Evolutionary conservation across 1,140 invertebrate genomes (phyloP).

Genomic region (Condylostylus longicornis): DNA sequence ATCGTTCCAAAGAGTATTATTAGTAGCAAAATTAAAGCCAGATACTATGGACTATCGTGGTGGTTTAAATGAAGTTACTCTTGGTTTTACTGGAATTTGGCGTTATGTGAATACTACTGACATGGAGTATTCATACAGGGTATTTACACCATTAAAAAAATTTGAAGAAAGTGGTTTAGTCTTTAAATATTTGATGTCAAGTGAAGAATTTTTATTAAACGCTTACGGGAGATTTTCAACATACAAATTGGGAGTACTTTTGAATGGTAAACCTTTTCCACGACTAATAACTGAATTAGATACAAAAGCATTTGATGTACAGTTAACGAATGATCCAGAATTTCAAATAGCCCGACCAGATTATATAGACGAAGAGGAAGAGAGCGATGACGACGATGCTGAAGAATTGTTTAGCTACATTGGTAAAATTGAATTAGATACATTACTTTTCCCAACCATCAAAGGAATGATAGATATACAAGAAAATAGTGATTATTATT

Average conservation of each 20-base stretch:
- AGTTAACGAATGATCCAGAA: conserved; percentile 22
- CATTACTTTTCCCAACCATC: conserved; percentile 47
- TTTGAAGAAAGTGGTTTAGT: conserved; percentile 59
- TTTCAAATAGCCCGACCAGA: conserved; percentile 14
- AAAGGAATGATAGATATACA: conserved; percentile 40
- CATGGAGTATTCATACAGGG: conserved; percentile 59
- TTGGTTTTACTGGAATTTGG: conserved; percentile 62
- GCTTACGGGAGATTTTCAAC: conserved; percentile 48
- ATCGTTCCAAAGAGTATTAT: conserved; percentile 42
- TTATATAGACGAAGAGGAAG: conserved; percentile 15
- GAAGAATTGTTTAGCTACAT: conserved; percentile 39
- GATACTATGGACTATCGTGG: conserved; percentile 47
- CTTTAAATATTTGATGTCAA: conserved; percentile 43
- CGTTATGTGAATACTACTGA: conserved; percentile 48
- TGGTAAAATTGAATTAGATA: conserved; percentile 43
- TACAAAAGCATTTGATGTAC: conserved; percentile 17
- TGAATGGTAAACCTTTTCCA: conserved; percentile 36
- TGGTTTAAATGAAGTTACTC: conserved; percentile 53
- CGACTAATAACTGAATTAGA: conserved; percentile 26
- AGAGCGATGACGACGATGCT: conserved; percentile 17
- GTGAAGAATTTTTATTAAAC: conserved; percentile 49
- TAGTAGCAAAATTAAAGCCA: conserved; percentile 18
- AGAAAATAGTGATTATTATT: conserved; percentile 37
- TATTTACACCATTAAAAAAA: conserved; percentile 56
- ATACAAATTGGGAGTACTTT: conserved; percentile 41